Base-by-base conservation (phyloP, 2,888 invertebrate species). In the Gnatocerus cornutus region DNA sequence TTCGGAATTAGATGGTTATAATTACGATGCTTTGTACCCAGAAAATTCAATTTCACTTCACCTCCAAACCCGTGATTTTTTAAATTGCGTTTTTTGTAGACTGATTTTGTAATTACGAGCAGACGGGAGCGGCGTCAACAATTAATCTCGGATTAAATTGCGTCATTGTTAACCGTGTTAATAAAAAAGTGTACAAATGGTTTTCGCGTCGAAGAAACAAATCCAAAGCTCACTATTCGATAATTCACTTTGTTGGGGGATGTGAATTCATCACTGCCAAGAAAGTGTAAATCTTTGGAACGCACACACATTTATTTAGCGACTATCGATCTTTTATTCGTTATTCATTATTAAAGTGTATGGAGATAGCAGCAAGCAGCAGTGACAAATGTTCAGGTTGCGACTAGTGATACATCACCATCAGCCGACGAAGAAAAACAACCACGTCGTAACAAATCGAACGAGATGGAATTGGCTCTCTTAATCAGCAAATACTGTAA, bases 371-470 rank as follows among this genome's bases (percentile, higher is more conserved):
- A 50, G 10, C 27, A 63, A 63, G 9, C 14, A 63, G 43, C 63
- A 65, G 69, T 58, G 59, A 64, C 64, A 69, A 69, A 69, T 69
- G 69, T 63, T 52, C 52, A 58, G 64, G 64, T 64, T 27, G 58
- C 14, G 50, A 39, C 39, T 62, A 45, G 45, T 53, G 39, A 48
- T 69, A 65, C 53, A 71, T 69, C 66, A 69, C 56, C 43, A 58
- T 68, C 61, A 27, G 21, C 50, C 21, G 33, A 45, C 13, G 14
- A 59, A 21, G 14, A n/a, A 59, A 33, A 33, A n/a, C 33, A 9
- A 33, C 33, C n/a, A 1, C 7, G 12, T 13, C 48, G 27, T 9
- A 21, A 14, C 8, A 55, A 55, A 55, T 55, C 41, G 55, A 55
- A 55, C 21, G 8, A 13, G 55, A 55, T n/a, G 12, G 39, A 39